Conservation (phyloP, 1,140 invertebrate genomes). For the Magallana angulata region DNA sequence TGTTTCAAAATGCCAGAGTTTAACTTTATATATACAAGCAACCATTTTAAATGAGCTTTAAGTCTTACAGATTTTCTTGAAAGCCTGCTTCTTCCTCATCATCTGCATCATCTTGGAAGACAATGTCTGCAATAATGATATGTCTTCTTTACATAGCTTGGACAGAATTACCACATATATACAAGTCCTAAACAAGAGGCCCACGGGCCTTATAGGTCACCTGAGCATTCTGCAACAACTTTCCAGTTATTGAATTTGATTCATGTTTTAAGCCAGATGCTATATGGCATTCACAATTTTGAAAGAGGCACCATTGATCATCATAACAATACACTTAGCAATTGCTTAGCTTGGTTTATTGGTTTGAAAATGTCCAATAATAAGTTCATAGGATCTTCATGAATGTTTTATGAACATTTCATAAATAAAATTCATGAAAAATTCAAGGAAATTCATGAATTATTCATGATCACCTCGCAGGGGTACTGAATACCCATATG, state of each 20-base stretch:
- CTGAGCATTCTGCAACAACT: not conserved
- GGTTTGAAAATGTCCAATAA: not conserved
- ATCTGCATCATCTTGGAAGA: slow-evolving; percentile 26
- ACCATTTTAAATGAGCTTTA: slow-evolving; percentile 18
- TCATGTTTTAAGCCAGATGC: too few relatives aligned
- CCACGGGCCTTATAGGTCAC: slow-evolving; percentile 10
- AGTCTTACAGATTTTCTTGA: slow-evolving; percentile 38
- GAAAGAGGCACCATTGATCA: too few relatives aligned
- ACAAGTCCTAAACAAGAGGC: slow-evolving; percentile 8
- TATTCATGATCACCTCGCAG: too few relatives aligned
- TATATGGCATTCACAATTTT: too few relatives aligned
- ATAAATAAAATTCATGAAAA: too few relatives aligned
- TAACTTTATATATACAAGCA: slow-evolving; percentile 16
- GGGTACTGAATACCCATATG: too few relatives aligned
- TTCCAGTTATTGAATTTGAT: too few relatives aligned
- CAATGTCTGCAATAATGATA: slow-evolving; percentile 45
- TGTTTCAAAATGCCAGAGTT: not conserved
- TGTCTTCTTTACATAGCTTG: slow-evolving; percentile 12
- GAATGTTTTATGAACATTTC: too few relatives aligned
- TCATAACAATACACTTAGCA: not conserved
- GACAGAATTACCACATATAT: not conserved
- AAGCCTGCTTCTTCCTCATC: slow-evolving; percentile 17
- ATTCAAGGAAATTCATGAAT: too few relatives aligned
- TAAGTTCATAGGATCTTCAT: too few relatives aligned
- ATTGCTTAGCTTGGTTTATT: slow-evolving; percentile 16